phyloP scores from a whole-genome alignment of 2,888 invertebrate species.

The Lamproptera curius region DNA sequence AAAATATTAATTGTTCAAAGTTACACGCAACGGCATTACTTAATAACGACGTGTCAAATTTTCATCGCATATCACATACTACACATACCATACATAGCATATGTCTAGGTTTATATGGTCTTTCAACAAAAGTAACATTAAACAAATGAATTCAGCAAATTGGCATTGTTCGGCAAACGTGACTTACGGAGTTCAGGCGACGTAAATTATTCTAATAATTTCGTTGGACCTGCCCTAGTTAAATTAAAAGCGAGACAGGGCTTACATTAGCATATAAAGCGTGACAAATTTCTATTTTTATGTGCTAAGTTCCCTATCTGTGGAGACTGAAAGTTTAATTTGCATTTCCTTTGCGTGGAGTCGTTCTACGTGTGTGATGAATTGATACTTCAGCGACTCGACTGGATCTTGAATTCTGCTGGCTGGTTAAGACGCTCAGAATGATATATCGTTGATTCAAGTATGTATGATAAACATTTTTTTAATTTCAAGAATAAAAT shows the following conservation, averaged over 20 bases:
- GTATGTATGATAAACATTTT: no score
- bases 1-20: no score
- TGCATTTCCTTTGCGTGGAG: neutral
- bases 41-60: no score
- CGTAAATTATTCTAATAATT: constrained; percentile 19
- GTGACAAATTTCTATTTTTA: constrained; percentile 20
- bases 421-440: no score
- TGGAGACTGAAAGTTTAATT: constrained; percentile 11
- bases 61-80: no score
- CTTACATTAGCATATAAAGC: constrained; percentile 14
- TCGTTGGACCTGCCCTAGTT: constrained; percentile 9
- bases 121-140: constrained; percentile 12
- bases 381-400: no score
- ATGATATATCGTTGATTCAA: no score
- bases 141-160: constrained; percentile 14
- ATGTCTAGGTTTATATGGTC: no score
- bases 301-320: constrained; percentile 14
- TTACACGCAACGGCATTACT: no score
- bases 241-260: constrained; percentile 10
- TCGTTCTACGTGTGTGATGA: constrained; percentile 3
- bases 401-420: no score
- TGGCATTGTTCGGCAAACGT: constrained; percentile 13
- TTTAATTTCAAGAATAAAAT: no score
- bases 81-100: no score
- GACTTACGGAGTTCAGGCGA: constrained; percentile 13